Base-by-base conservation (phyloP, 2,797 vertebrate genomes). In the Oophaga sylvatica region DNA sequence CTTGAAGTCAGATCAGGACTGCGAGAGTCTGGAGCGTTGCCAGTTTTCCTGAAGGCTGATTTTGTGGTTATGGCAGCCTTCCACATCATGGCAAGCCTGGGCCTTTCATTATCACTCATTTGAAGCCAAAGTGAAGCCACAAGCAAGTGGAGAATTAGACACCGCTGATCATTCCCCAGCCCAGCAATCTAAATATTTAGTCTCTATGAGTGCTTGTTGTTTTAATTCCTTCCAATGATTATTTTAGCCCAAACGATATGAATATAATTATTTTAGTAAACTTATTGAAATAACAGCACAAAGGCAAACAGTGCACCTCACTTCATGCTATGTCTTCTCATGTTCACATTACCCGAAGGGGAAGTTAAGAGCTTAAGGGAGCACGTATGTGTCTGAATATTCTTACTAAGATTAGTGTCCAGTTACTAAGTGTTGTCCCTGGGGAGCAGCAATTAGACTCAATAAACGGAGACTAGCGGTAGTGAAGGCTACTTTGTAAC, bases 51-150 rank as follows among this genome's bases (percentile, higher is more conserved):
- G 87, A 90, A 93, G 91, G 90, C 83, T 77, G 90, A 91, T 92
- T 91, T 80, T 83, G 89, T 91, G 90, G 92, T 91, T 91, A 89
- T 93, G 91, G 92, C 86, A 83, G 91, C 91, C 86, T 91, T 93
- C 89, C 90, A 20, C 80, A 87, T 91, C 86, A 85, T 87, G 88
- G 90, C 35, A 87, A 90, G 92, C 90, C 85, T 91, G 92, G 93
- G 91, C 88, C 93, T 94, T 93, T 94, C 93, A 94, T 94, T 94
- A 94, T 85, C 85, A 0, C 88, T 92, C 89, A 90, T 88, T 92
- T 92, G 91, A 89, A 92, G 88, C 87, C 76, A 80, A 80, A 78
- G 87, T 67, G 31, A 79, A 88, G 71, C 87, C 81, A 80, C 81
- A 71, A 84, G 67, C 41, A 84, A 84, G 77, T 84, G 59, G 15